These are phyloP conservation scores for Parus major DNA, from an alignment of 2,113 vertebrate species.

Conservation along the genomic window DNA sequence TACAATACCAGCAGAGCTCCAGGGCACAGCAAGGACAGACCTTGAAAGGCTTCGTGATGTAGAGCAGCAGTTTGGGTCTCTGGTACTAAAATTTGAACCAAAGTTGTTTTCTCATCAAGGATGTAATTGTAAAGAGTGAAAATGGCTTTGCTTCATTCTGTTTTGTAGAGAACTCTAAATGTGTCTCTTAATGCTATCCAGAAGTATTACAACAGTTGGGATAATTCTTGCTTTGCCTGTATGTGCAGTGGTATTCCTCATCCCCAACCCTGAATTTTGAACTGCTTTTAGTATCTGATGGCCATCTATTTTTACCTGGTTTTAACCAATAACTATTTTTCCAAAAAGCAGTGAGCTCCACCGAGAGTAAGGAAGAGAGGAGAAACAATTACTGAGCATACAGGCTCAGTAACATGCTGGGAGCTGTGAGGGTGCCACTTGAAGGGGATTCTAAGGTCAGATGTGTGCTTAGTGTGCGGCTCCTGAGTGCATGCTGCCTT, in stretches of 20 bases:
- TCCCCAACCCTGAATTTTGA: neutral
- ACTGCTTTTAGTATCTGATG: neutral
- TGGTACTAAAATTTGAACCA: neutral
- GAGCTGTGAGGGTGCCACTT: neutral
- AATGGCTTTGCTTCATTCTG: neutral
- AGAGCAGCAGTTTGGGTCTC: neutral
- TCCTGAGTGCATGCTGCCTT: neutral
- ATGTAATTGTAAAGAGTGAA: neutral
- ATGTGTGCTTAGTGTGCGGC: too few species aligned
- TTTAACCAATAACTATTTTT: neutral
- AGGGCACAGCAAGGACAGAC: rapidly evolving
- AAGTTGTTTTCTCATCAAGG: neutral
- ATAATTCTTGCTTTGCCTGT: neutral
- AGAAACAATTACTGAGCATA: rapidly evolving
- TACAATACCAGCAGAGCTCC: rapidly evolving
- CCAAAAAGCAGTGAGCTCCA: neutral
- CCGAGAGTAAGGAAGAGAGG: neutral
- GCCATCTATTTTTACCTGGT: neutral
- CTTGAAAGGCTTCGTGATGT: neutral
- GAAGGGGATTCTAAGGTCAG: neutral
- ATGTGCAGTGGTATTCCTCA: neutral
- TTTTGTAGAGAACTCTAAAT: neutral
- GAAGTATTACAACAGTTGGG: rapidly evolving
- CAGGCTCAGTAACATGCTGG: neutral
- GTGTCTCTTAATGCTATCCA: rapidly evolving